A percentile compares a stretch with the other conserved stretches of the same genome.
phyloP scores from a whole-genome alignment of 2,797 vertebrate species.

The Microctenopoma stevenorrisi region DNA sequence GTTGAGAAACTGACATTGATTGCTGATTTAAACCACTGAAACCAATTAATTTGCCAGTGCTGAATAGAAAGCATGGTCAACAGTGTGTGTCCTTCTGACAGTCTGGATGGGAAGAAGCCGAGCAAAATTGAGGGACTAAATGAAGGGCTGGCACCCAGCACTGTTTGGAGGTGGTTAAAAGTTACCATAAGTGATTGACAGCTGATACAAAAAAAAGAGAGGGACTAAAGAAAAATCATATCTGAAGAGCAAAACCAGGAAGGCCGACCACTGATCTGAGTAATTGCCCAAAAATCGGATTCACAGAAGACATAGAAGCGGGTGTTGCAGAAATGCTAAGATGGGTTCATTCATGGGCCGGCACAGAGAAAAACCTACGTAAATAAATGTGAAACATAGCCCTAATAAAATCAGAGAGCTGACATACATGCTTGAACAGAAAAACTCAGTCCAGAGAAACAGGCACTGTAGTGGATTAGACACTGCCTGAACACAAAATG shows the following conservation, averaged over 20 bases:
- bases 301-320: slow-evolving; percentile 78
- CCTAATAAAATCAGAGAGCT: slow-evolving; percentile 83
- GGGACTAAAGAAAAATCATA: slow-evolving; percentile 54
- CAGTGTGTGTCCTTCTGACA: slow-evolving; percentile 85
- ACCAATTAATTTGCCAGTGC: slow-evolving; percentile 82
- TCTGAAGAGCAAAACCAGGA: slow-evolving; percentile 64
- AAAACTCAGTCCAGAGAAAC: slow-evolving; percentile 67
- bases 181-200: slow-evolving; percentile 82
- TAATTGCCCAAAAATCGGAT: slow-evolving; percentile 83
- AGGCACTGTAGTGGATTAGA: slow-evolving; percentile 76
- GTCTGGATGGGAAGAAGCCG: slow-evolving; percentile 75
- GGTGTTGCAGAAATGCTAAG: slow-evolving; percentile 81
- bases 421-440: slow-evolving; percentile 82
- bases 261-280: slow-evolving; percentile 78
- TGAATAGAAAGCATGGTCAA: slow-evolving; percentile 85
- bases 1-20: slow-evolving; percentile 87
- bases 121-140: slow-evolving; percentile 77
- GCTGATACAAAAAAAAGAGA: slow-evolving; percentile 66
- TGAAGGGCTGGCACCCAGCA: slow-evolving; percentile 74
- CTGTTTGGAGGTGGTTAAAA: slow-evolving; percentile 83
- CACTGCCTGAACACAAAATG: slow-evolving; percentile 78
- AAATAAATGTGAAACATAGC: slow-evolving; percentile 82
- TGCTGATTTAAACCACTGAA: slow-evolving; percentile 85
- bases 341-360: slow-evolving; percentile 73
- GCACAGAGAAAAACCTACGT: slow-evolving; percentile 68